Conservation (phyloP, 2,797 vertebrate species). For the Choloepus didactylus region DNA sequence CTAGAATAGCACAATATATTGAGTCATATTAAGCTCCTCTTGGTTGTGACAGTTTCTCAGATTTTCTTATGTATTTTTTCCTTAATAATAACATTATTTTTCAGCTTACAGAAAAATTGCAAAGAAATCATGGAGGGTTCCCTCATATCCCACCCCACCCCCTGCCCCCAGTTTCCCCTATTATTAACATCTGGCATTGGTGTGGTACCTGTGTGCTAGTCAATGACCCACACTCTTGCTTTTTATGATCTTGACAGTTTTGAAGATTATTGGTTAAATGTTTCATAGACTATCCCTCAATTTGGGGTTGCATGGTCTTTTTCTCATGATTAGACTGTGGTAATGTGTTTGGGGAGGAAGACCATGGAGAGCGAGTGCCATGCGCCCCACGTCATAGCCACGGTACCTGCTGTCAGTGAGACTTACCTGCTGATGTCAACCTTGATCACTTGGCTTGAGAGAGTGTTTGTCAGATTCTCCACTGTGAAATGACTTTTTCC, state of each 20-base stretch:
- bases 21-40: not conserved
- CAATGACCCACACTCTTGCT: not conserved
- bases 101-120: no score
- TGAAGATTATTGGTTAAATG: not conserved
- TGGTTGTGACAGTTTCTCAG: not conserved
- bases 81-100: no score
- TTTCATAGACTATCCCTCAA: not conserved
- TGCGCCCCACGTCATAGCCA: not conserved
- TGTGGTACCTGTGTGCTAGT: no score
- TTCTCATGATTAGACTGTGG: not conserved
- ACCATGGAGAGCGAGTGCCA: not conserved
- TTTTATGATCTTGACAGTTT: not conserved
- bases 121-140: no score
- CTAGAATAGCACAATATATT: not conserved
- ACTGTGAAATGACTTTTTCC: not conserved
- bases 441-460: not conserved
- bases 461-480: not conserved
- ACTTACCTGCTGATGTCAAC: not conserved
- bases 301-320: not conserved
- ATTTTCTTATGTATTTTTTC: not conserved
- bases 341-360: not conserved
- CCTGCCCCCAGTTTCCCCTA: no score
- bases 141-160: no score
- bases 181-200: no score
- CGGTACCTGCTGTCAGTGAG: accelerated